phyloP scores from a whole-genome alignment of 2,888 invertebrate genomes.

The Subacronicta megacephala region DNA sequence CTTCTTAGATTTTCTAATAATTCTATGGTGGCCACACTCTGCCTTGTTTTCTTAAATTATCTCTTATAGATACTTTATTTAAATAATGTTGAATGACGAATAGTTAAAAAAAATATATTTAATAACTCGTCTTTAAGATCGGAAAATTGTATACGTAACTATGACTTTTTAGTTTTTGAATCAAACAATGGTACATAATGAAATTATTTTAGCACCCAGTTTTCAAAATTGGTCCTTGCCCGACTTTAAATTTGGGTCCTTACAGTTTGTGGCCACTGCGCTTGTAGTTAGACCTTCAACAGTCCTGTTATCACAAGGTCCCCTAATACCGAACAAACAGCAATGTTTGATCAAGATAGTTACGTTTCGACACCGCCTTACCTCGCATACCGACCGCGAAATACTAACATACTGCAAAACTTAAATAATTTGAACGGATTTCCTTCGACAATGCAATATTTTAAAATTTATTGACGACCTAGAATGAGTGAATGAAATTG shows the following conservation, averaged over 20 bases:
- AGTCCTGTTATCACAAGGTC: slow-evolving; percentile 42
- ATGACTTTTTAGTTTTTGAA: too few relatives aligned
- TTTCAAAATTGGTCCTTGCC: not conserved
- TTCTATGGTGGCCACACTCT: slow-evolving; percentile 21
- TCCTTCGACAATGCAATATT: slow-evolving; percentile 44
- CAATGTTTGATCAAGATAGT: slow-evolving; percentile 48
- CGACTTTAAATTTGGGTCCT: slow-evolving; percentile 1
- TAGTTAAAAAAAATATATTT: not conserved
- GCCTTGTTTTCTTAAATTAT: not conserved
- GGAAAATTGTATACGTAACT: too few relatives aligned
- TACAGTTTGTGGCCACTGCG: slow-evolving; percentile 33
- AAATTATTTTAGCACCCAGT: too few relatives aligned
- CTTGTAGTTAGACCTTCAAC: slow-evolving; percentile 48
- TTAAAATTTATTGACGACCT: slow-evolving; percentile 24
- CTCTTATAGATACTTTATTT: too few relatives aligned
- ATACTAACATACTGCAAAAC: slow-evolving; percentile 19
- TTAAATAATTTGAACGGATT: slow-evolving; percentile 44
- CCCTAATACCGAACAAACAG: slow-evolving; percentile 29
- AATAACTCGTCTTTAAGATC: not conserved
- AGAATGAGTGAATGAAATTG: slow-evolving; percentile 33
- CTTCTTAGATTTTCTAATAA: slow-evolving; percentile 24
- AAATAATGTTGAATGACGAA: not conserved
- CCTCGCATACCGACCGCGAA: slow-evolving; percentile 36
- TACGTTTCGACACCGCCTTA: slow-evolving; percentile 32
- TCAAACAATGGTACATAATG: too few relatives aligned